phyloP scores from a whole-genome alignment of 2,113 vertebrate species.

The Percopsis transmontana region DNA sequence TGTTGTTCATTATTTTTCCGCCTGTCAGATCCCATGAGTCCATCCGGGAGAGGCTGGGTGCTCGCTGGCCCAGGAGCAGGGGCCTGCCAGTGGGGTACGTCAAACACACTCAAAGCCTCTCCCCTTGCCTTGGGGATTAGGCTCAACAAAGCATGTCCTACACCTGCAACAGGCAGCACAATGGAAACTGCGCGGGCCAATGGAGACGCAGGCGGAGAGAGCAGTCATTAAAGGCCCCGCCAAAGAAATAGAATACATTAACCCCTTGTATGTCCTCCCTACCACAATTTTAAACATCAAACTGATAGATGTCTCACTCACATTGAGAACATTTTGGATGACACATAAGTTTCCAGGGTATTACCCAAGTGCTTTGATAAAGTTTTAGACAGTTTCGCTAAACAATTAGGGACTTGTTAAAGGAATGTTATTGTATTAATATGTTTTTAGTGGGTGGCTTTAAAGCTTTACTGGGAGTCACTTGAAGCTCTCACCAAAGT shows the following conservation, averaged over 20 bases:
- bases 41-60: slow-evolving; percentile 80
- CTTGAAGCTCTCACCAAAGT: not conserved
- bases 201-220: slow-evolving; percentile 70
- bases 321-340: slow-evolving; percentile 52
- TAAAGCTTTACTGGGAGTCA: not conserved
- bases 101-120: slow-evolving; percentile 94
- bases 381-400: not conserved
- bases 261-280: slow-evolving; percentile 67
- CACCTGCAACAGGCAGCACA: slow-evolving; percentile 84
- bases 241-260: slow-evolving; percentile 76
- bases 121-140: slow-evolving; percentile 85
- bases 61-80: slow-evolving; percentile 81
- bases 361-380: slow-evolving; percentile 10
- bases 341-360: slow-evolving; percentile 34
- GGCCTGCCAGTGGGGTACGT: slow-evolving; percentile 94
- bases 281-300: slow-evolving; percentile 49
- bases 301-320: slow-evolving; percentile 56
- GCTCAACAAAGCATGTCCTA: slow-evolving; percentile 92
- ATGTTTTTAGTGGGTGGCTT: not conserved
- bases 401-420: not conserved
- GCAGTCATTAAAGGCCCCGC: slow-evolving; percentile 68
- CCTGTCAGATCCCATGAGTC: slow-evolving; percentile 96
- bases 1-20: slow-evolving; percentile 99
- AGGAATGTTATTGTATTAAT: not conserved
- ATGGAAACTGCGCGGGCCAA: slow-evolving; percentile 76